phyloP scores from a whole-genome alignment of 2,113 vertebrate species.

The Donacobius atricapilla region DNA sequence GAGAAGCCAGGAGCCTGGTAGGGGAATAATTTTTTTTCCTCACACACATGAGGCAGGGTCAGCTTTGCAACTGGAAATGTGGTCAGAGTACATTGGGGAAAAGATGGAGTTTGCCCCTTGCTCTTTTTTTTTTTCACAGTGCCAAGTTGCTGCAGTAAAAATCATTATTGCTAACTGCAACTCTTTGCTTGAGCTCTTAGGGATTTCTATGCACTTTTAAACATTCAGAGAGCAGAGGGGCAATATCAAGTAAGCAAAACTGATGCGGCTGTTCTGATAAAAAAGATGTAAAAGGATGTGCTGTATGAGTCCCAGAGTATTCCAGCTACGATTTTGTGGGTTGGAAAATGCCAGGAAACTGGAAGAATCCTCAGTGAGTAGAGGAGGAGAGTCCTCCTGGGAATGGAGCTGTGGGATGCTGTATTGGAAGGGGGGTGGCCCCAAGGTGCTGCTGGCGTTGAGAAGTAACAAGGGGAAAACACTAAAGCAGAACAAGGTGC shows the following conservation, averaged over 20 bases:
- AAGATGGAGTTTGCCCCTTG: not conserved
- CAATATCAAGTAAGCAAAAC: not conserved
- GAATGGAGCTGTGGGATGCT: not conserved
- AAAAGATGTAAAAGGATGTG: not conserved
- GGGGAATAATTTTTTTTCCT: not conserved
- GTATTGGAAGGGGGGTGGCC: fast-evolving
- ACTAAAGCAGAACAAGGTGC: not conserved
- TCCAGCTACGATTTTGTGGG: not conserved
- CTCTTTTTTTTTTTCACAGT: not conserved
- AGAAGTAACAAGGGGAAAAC: not conserved
- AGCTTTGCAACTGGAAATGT: not conserved
- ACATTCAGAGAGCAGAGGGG: not conserved
- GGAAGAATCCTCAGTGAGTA: not conserved
- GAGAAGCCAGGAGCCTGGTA: not conserved
- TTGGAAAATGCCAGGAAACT: not conserved
- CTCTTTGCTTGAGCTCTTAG: not conserved
- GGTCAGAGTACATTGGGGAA: not conserved
- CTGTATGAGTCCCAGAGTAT: not conserved
- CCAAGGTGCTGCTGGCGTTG: not conserved
- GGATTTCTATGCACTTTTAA: not conserved
- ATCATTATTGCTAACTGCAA: not conserved
- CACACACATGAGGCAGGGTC: not conserved
- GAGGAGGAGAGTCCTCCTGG: not conserved
- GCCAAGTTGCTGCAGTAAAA: not conserved
- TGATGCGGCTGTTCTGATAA: not conserved